These are phyloP conservation scores for Dinoponera quadriceps DNA, from an alignment of 1,140 invertebrate species.

Conservation along the genomic window DNA sequence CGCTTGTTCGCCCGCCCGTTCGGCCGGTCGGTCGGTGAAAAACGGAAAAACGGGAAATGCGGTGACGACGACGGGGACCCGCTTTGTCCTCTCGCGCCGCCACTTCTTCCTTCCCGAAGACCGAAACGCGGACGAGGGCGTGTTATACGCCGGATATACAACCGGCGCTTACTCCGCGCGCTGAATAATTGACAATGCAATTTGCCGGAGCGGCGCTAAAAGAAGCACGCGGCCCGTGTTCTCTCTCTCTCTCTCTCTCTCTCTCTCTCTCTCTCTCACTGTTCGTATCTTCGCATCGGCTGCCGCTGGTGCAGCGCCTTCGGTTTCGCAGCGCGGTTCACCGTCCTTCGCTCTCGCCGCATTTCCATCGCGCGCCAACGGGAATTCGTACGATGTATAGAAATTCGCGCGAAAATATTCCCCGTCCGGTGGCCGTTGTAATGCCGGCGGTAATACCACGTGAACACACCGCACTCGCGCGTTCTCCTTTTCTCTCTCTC, in stretches of 20 bases:
- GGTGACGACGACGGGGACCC: conserved; percentile 27
- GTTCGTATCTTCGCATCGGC: conserved; percentile 3
- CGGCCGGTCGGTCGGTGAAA: conserved; percentile 1
- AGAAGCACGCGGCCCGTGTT: conserved; percentile 20
- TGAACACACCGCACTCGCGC: not conserved
- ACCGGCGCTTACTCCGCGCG: conserved; percentile 24
- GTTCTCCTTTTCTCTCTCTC: not conserved
- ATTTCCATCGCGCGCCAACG: conserved; percentile 73
- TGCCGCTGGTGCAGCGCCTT: not conserved
- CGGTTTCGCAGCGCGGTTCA: conserved; percentile 10
- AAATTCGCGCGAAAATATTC: conserved; percentile 75
- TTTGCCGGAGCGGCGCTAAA: conserved; percentile 57
- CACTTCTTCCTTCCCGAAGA: conserved; percentile 31
- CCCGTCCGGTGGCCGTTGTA: conserved; percentile 41
- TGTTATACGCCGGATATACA: conserved; percentile 35
- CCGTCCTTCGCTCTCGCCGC: not conserved
- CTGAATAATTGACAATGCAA: conserved; percentile 72
- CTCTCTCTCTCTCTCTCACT: not conserved
- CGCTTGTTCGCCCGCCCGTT: not conserved
- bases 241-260: not conserved
- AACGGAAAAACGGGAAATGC: conserved; percentile 29
- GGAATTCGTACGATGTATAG: conserved; percentile 76
- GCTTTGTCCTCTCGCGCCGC: conserved; percentile 22
- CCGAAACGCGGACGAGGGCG: conserved; percentile 6
- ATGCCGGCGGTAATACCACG: not conserved